Percentiles rank a stretch among this genome's conserved stretches.
These are phyloP conservation scores for Premnoplex brunnescens DNA, from an alignment of 2,797 vertebrate species.

Conservation along the genomic window DNA sequence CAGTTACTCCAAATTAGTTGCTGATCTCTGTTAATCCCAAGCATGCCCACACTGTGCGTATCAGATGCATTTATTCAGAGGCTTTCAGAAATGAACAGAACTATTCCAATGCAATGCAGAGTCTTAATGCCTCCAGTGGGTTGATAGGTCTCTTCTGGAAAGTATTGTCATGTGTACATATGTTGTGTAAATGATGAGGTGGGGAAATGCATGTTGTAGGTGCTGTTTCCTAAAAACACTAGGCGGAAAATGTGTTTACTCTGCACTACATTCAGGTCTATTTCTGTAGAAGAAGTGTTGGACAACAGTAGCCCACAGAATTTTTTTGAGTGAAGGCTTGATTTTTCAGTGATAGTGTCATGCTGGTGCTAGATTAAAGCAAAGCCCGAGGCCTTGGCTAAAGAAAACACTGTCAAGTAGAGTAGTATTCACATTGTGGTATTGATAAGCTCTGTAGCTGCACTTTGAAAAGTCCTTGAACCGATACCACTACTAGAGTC, in stretches of 20 bases:
- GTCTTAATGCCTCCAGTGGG: not conserved
- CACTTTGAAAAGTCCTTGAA: conserved; percentile 31
- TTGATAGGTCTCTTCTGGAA: not conserved
- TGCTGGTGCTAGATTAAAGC: not conserved
- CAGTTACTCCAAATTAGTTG: not conserved
- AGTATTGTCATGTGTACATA: not conserved
- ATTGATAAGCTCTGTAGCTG: not conserved
- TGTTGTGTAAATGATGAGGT: not conserved
- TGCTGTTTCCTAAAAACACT: not conserved
- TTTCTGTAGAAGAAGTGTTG: not conserved
- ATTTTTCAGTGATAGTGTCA: not conserved
- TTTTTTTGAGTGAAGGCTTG: not conserved
- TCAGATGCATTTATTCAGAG: not conserved
- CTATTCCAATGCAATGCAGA: not conserved
- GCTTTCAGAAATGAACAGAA: not conserved
- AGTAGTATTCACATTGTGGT: not conserved
- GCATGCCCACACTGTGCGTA: fast-evolving
- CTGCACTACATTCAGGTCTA: not conserved
- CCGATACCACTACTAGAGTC: not conserved
- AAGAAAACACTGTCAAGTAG: not conserved
- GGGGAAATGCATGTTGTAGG: not conserved
- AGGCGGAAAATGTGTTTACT: not conserved
- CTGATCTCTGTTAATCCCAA: not conserved
- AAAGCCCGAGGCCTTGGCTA: not conserved
- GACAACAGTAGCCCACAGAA: not conserved